A percentile compares a stretch with the other conserved stretches of the same genome.
phyloP scores from a whole-genome alignment of 1,140 invertebrate genomes.

The Micrasema minimum region DNA sequence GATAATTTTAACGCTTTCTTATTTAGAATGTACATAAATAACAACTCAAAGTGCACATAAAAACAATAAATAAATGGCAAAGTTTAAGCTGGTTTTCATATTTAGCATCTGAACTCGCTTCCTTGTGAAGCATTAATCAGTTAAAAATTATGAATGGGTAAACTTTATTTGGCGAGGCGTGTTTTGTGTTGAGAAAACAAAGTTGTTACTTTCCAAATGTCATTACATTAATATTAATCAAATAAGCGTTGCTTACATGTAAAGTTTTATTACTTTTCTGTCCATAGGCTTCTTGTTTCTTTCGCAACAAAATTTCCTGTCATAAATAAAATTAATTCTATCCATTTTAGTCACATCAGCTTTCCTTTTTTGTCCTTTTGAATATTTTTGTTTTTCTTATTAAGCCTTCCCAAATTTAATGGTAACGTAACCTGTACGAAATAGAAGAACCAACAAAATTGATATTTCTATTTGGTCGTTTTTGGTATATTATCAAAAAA shows the following conservation, averaged over 20 bases:
- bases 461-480: no score
- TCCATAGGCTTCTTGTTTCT: slow-evolving; percentile 5
- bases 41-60: slow-evolving; percentile 2
- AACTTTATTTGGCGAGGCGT: slow-evolving; percentile 28
- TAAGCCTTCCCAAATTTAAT: no score
- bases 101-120: slow-evolving; percentile 12
- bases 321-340: slow-evolving; percentile 54
- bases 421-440: no score
- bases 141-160: slow-evolving; percentile 30
- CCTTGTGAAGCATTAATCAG: slow-evolving; percentile 21
- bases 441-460: no score
- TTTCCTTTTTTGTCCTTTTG: slow-evolving; percentile 15
- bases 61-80: slow-evolving; percentile 22
- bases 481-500: no score
- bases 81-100: slow-evolving; percentile 10
- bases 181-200: slow-evolving; percentile 25
- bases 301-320: slow-evolving; percentile 44
- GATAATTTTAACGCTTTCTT: background rate
- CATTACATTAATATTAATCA: slow-evolving; percentile 51
- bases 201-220: slow-evolving; percentile 26
- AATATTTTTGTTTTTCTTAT: slow-evolving; percentile 37
- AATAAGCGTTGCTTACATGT: slow-evolving; percentile 40
- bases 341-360: slow-evolving; percentile 49
- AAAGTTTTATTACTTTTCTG: slow-evolving; percentile 51
- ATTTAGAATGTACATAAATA: slow-evolving; percentile 4